A percentile compares a stretch with the other conserved stretches of the same genome.
Conservation (phyloP, 2,797 vertebrate species). For the Darevskia mixta region DNA sequence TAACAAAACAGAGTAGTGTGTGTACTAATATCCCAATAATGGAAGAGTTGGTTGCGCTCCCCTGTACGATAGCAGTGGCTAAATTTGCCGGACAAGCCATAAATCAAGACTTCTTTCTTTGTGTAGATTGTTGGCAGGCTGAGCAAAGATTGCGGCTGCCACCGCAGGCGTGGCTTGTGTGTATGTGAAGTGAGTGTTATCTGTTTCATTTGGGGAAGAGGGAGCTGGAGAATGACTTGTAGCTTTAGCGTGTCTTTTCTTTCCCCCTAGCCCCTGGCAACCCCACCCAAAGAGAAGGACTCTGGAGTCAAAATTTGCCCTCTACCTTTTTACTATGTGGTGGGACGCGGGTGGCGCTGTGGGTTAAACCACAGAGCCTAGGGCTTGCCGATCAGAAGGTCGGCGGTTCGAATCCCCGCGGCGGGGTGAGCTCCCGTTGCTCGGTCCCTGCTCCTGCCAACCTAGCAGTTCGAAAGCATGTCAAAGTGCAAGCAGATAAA, state of each 20-base stretch:
- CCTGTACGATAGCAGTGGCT: constrained; percentile 41
- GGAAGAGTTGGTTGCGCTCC: constrained; percentile 39
- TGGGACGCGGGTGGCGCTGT: no score
- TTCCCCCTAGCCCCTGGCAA: no score
- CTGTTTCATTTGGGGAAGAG: neutral
- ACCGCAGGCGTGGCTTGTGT: neutral
- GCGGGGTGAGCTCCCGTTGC: no score
- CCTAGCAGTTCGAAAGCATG: no score
- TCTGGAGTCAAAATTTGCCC: neutral
- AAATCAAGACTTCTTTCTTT: constrained; percentile 15
- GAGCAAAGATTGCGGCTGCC: neutral
- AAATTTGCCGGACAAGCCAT: constrained; percentile 10
- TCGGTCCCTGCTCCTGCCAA: no score
- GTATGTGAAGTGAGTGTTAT: neutral
- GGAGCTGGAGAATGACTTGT: neutral
- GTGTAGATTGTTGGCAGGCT: rapidly evolving
- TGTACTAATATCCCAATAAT: constrained; percentile 36
- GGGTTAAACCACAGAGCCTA: no score
- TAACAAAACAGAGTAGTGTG: constrained; percentile 79
- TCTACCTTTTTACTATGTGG: neutral
- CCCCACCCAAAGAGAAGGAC: no score
- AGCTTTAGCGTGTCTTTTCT: neutral
- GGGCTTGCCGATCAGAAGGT: no score
- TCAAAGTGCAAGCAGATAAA: no score
- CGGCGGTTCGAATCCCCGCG: no score